Conservation (phyloP, 2,797 vertebrate genomes). For the Oreochromis mossambicus region DNA sequence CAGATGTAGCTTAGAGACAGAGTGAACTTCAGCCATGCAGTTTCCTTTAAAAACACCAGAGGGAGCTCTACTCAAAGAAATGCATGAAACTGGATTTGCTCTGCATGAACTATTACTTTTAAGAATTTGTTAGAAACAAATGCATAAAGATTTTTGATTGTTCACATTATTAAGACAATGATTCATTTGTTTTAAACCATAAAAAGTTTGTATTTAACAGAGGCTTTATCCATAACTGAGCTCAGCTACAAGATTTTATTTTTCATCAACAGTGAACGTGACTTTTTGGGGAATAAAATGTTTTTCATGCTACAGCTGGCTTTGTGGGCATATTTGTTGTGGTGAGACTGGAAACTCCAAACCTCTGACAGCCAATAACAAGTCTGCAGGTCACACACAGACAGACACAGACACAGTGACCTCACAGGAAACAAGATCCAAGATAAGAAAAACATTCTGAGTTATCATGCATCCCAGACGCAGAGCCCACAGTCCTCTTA, state of each 20-base stretch:
- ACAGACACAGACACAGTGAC: slow-evolving; percentile 4
- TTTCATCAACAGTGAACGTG: not conserved
- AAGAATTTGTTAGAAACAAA: not conserved
- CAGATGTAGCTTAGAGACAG: fast-evolving
- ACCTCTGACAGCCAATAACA: not conserved
- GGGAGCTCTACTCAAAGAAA: not conserved
- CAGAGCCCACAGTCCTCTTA: slow-evolving; percentile 21
- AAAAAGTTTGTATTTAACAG: not conserved
- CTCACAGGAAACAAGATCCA: slow-evolving; percentile 37
- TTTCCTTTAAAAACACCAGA: not conserved
- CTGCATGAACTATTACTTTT: fast-evolving
- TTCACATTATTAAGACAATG: not conserved
- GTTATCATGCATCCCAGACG: slow-evolving; percentile 10
- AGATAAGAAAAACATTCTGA: slow-evolving; percentile 2
- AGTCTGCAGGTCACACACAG: not conserved
- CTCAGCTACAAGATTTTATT: not conserved
- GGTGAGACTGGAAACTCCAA: not conserved
- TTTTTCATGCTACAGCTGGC: not conserved
- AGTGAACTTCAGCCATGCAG: not conserved
- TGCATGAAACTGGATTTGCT: not conserved
- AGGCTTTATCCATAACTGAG: not conserved
- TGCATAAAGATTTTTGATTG: not conserved
- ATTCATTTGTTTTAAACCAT: not conserved
- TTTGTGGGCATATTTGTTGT: not conserved
- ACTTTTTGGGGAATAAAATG: not conserved